Base-by-base conservation (phyloP, 2,113 vertebrate species). In the Gasterosteus aculeatus region DNA sequence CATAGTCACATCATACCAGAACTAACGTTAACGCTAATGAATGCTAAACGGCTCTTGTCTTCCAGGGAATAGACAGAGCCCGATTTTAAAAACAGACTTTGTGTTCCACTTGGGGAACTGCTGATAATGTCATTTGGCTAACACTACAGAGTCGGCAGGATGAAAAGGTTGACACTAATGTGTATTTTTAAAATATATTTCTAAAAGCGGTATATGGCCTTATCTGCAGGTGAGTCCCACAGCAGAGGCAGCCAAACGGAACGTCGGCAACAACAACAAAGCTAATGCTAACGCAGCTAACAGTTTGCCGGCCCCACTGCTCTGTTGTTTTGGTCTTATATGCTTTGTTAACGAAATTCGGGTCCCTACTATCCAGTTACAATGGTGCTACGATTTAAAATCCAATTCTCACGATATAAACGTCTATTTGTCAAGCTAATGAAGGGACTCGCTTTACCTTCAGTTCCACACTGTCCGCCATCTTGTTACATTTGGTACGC, bases 381-480 rank as follows among this genome's bases (percentile, higher is more conserved):
- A 10, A 10, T 3, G 31, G 29, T 46, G 11, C 4, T 41, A 33
- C 18, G 41, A 11, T 38, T n/a, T 56, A 39, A 77, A 83, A 75
- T 42, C n/a, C 9, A 81, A 75, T 69, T 42, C 3, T 65, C 58
- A 18, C 12, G 46, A 44, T 12, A 26, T 57, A 86, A 79, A 63
- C 75, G 66, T 88, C 84, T 89, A 85, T 93, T 95, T 94, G 75
- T 94, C 87, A 92, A 94, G 93, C 93, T 95, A 94, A 95, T 92
- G 91, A 87, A 91, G 72, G 92, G 92, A 91, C 94, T 95, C 94
- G 94, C 95, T 96, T 96, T 98, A 98, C 97, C 97, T 98, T 98
- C 95, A 98, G 97, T 98, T 97, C 97, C 96, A 96, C 96, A 97
- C 96, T 97, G 95, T 98, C 97, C 96, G 96, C 97, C 97, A 98